Evolutionary conservation across 2,113 vertebrate genomes (phyloP), one percentile per base, ranked within the genome.

Genomic region (Dryoscopus gambensis): DNA sequence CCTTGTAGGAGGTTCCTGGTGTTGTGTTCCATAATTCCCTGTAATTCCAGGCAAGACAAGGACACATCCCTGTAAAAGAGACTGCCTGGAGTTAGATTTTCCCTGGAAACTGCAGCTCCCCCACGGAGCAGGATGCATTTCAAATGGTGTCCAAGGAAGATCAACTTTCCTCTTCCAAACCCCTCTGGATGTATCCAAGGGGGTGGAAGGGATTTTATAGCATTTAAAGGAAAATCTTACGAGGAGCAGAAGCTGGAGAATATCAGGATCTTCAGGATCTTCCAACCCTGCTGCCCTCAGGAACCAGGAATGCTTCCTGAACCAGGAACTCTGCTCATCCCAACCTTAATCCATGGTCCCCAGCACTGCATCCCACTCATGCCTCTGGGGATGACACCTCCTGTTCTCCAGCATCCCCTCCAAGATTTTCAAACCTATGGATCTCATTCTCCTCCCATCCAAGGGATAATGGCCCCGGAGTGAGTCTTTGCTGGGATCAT

Each of bases 291-390:
- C 35, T 52, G 24, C 53, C 9, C 24, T 64, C 21, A 35, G 50
- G 57, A 63, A 73, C 28, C 10, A 60, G 39, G 40, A 64, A 44
- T 16, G 10, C 23, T 64, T 35, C 55, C 14, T 57, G 56, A 35
- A 15, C 23, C 21, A 57, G 56, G 56, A 35, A 11, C 24, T 65
- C 46, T 62, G 63, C 22, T 76, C 50, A n/a, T 33, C 67, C 44
- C 1, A 1, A 7, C 22, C 21, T 33, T 9, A 24, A 35, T 24
- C 11, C 5, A 0, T 2, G 5, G 13, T 12, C 12, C 33, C 11
- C 31, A 56, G 19, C 31, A 37, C 9, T 33, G 31, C 2, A 2
- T 39, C 67, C 42, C 25, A 3, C 22, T 49, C 50, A 31, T 25
- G 60, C 35, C 53, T 62, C 76, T 21, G 40, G 65, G 40, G 19